Evolutionary conservation across 2,888 invertebrate species (phyloP).

Genomic region (Strigamia transsilvanica): DNA sequence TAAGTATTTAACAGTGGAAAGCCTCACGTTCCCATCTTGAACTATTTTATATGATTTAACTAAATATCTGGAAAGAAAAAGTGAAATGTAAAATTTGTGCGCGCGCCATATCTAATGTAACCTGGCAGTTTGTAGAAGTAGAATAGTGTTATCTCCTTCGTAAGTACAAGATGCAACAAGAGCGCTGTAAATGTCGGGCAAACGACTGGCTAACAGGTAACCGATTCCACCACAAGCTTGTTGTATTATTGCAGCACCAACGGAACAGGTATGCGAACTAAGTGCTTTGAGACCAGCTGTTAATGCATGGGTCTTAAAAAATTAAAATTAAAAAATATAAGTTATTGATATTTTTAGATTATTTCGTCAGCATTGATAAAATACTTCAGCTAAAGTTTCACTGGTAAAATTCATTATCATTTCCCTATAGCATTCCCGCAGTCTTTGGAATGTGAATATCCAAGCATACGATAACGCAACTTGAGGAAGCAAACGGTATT

Average conservation of each 20-base stretch:
- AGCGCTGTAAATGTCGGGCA: constrained; percentile 85
- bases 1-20: constrained; percentile 79
- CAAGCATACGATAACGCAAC: constrained; percentile 84
- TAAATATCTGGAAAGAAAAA: no score
- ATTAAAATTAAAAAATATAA: background rate
- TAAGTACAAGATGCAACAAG: constrained; percentile 93
- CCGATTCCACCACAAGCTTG: constrained; percentile 96
- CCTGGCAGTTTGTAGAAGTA: constrained; percentile 85
- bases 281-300: constrained; percentile 93
- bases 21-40: constrained; percentile 69
- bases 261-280: constrained; percentile 77
- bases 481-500: constrained; percentile 87
- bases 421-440: background rate
- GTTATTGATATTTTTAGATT: no score
- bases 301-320: constrained; percentile 80
- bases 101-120: constrained; percentile 61
- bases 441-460: constrained; percentile 75
- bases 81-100: no score
- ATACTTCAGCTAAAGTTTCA: constrained; percentile 23
- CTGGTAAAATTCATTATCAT: background rate
- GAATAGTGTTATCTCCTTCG: constrained; percentile 96
- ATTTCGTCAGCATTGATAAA: constrained; percentile 64
- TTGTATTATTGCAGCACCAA: constrained; percentile 82
- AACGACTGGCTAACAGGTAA: constrained; percentile 85
- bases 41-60: constrained; percentile 81